Base-by-base conservation (phyloP, 2,113 vertebrate species). In the Rostratula benghalensis region DNA sequence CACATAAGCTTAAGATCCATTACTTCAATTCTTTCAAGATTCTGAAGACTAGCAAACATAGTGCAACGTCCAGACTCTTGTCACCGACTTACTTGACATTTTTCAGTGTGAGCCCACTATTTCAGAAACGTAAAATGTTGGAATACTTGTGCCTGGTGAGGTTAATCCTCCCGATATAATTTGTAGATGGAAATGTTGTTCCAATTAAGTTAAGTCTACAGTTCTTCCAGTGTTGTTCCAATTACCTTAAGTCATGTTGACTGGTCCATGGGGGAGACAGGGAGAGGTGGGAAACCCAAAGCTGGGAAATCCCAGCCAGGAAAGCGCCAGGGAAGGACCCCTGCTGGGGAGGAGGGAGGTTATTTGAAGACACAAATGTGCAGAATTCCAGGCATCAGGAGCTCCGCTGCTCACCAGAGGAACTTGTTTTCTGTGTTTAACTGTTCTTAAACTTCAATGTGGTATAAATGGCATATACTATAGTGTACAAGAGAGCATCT, bases 381-480 rank as follows among this genome's bases (percentile, higher is more conserved):
- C 46, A 27, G 4, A 77, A 45, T 2, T 25, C 17, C 64, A 68
- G 91, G 81, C 77, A 79, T 63, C 60, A 13, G 3, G 61, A 83
- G 61, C 67, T 70, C 83, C 70, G 37, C 37, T 81, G 64, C 60
- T 76, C 64, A 70, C 56, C 61, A 75, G 27, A 87, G 33, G 19
- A 82, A 53, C 48, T 50, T 30, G 33, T 33, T 82, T 71, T 68
- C 60, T 76, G 28, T 27, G 35, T 76, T 80, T 24, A 79, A 53
- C 53, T 84, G 81, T 50, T 94, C 96, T 96, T 95, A 96, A 96
- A 95, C 89, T 97, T 95, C 69, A 74, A 27, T 94, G 97, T 98
- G 96, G 97, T 96, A 96, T 73, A 78, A 96, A 95, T 71, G 95
- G 96, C 89, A 98, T 97, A 98, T 92, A 96, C 96, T 97, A 98